Base-by-base conservation (phyloP, 2,797 vertebrate species). In the Gastrophryne carolinensis region DNA sequence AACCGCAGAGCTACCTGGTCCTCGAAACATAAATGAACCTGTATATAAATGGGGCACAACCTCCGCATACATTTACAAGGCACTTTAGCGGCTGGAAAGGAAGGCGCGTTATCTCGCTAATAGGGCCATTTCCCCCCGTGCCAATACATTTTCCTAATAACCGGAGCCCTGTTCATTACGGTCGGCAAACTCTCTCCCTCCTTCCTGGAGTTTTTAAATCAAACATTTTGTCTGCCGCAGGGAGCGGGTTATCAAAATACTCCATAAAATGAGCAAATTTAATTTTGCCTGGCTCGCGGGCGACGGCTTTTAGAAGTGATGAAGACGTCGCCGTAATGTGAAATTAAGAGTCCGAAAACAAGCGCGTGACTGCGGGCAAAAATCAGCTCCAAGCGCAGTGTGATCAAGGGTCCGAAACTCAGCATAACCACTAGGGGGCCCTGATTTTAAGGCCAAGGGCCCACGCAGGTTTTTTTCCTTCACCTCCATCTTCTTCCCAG, bases 201-300 rank as follows among this genome's bases (percentile, higher is more conserved):
- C 34, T 30, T 64, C 32, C 24, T 50, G 7, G 30, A 47, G 56
- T 72, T 72, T 54, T 63, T 65, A 56, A 73, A 65, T 73, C 61
- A 57, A 64, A 72, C 47, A 54, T 62, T 53, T 35, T 72, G 23
- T 63, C 34, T 63, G 26, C 32, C n/a, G 44, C 61, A 17, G 70
- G 23, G 32, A 30, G 11, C 47, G 35, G 19, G 17, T 29, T 30
- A 44, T 63, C 34, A 50, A 24, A 64, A 54, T 32, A 56, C 27
- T 5, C 47, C 49, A 52, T 63, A 64, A 73, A 73, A 64, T 5
- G 57, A 11, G 2, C 7, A 52, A 60, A 64, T 64, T 64, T 73
- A 44, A 64, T 64, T 73, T 64, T 50, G 26, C 47, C 53, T 57
- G 44, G 50, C 27, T 56, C 10, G 41, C 32, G 44, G 50, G 61